Base-by-base conservation (phyloP, 2,888 invertebrate species). In the Periphyllus acericola region DNA sequence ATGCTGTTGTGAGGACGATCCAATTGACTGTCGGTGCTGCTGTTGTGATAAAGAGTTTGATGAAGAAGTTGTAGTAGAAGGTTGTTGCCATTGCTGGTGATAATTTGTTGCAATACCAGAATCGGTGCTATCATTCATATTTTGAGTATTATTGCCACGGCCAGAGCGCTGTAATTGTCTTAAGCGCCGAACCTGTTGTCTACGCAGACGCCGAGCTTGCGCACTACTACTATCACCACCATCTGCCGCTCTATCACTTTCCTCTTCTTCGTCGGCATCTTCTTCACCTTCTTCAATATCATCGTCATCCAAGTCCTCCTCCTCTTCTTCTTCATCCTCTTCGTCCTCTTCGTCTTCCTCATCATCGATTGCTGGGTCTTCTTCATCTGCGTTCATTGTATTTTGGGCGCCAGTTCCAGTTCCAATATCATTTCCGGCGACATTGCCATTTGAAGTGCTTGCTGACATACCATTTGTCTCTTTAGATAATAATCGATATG, bases 241-340 rank as follows among this genome's bases (percentile, higher is more conserved):
- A 91, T 98, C 97, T 91, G 97, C 97, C 91, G 97, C 97, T 90
- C 97, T 97, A 90, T 95, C 95, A 90, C 95, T 95, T 90, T 97
- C 97, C 91, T 97, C 97, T 91, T 94, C 94, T 90, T 96, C 96
- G 91, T 96, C 95, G 14, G 96, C 96, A 88, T 96, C 60, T 17
- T 74, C 88, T 72, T 80, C 76, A 14, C 80, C 81, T 55, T 76
- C 79, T 1, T 76, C 79, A 0, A 52, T 60, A 9, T 76, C 89
- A 5, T 74, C 72, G 19, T 82, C 82, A 74, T 89, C 89, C 60
- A 81, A 71, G 84, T 82, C 82, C 68, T 89, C 82, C n/a, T 87
- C 85, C 40, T 79, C 89, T 81, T 85, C 89, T 52, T 86, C 88
- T 76, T 81, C 89, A 29, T 89, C 89, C 71, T 88, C 84, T 66